Percentiles rank a stretch among this genome's conserved stretches.
phyloP scores from a whole-genome alignment of 30 jellyfish, hydroid and myxozoan species.

The Cassiopea andromeda region DNA sequence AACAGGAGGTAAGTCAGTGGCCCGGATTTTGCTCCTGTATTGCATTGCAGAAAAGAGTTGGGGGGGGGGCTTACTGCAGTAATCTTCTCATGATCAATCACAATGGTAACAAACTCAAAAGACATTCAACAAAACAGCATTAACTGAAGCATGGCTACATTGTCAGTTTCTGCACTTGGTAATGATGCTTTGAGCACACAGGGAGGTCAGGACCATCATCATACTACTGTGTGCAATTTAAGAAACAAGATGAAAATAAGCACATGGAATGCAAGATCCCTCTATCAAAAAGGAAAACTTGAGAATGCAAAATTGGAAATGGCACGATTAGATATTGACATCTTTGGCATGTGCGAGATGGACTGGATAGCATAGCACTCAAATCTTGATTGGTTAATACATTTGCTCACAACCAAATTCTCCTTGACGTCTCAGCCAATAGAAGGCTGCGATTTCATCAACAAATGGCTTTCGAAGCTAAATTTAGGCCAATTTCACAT shows the following conservation, averaged over 20 bases:
- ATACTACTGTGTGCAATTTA: background rate
- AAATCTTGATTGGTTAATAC: background rate
- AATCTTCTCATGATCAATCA: too few species aligned
- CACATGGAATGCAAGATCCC: too few species aligned
- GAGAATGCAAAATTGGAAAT: too few species aligned
- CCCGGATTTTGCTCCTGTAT: constrained; percentile 13
- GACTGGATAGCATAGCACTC: constrained; percentile 28
- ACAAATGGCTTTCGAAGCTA: too few species aligned
- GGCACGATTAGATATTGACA: too few species aligned
- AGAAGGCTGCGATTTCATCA: too few species aligned
- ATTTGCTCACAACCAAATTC: background rate
- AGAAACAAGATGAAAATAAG: constrained; percentile 21
- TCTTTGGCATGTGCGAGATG: constrained; percentile 24
- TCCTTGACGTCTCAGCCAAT: too few species aligned
- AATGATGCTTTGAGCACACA: background rate
- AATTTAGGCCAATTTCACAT: too few species aligned
- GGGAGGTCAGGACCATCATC: constrained; percentile 5
- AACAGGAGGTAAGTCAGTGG: too few species aligned
- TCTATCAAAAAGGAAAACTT: too few species aligned
- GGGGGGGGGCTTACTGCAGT: background rate
- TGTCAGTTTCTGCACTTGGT: background rate
- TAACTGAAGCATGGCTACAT: background rate
- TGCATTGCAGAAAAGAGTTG: background rate
- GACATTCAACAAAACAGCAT: background rate
- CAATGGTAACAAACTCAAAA: too few species aligned